Conservation (phyloP, 2,888 invertebrate genomes). For the Gerosis bhagava region DNA sequence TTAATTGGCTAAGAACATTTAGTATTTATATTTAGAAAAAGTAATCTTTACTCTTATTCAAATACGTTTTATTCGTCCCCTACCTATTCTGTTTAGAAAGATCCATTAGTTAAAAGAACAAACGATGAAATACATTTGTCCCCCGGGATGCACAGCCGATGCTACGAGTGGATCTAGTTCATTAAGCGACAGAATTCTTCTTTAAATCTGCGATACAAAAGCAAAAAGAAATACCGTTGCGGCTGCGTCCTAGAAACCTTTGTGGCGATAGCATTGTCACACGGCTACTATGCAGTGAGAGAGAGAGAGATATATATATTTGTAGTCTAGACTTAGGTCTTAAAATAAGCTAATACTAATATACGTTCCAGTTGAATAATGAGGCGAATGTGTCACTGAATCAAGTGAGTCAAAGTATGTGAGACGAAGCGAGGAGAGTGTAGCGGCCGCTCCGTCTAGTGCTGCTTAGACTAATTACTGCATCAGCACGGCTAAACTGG, state of each 20-base stretch:
- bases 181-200: slow-evolving; percentile 18
- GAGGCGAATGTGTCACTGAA: slow-evolving; percentile 44
- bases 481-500: slow-evolving; percentile 64
- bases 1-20: no score
- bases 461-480: slow-evolving; percentile 73
- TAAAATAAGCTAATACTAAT: slow-evolving; percentile 38
- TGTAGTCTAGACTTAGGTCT: slow-evolving; percentile 20
- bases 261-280: slow-evolving; percentile 46
- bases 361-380: slow-evolving; percentile 46
- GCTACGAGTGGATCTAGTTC: slow-evolving; percentile 25
- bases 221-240: slow-evolving; percentile 64
- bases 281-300: no score
- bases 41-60: no score
- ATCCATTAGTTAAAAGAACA: slow-evolving; percentile 21
- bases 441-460: slow-evolving; percentile 51
- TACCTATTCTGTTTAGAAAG: slow-evolving; percentile 5
- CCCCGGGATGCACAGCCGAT: slow-evolving; percentile 19
- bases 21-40: no score
- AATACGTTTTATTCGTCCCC: no score
- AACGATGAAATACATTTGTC: slow-evolving; percentile 20
- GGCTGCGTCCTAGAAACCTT: slow-evolving; percentile 65
- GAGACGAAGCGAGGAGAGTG: slow-evolving; percentile 42
- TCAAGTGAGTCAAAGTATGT: slow-evolving; percentile 47
- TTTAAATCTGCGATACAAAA: slow-evolving; percentile 44
- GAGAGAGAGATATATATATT: no score